phyloP scores from a whole-genome alignment of 2,797 vertebrate genomes.

The Percopsis omiscomaycus region DNA sequence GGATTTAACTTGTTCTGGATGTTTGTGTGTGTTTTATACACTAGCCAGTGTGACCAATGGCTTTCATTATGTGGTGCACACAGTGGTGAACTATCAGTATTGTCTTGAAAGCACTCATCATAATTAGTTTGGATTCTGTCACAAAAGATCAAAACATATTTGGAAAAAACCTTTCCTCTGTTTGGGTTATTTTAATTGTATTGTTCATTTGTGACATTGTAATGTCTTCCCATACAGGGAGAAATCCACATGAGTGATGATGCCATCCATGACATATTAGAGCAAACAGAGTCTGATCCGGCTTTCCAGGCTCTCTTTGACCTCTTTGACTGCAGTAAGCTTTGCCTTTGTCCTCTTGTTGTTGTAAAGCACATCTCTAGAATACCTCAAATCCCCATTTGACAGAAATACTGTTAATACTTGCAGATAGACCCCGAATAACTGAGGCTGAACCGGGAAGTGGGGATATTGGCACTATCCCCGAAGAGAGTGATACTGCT shows the following conservation, averaged over 20 bases:
- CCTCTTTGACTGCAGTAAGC: slow-evolving; percentile 92
- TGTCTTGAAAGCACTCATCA: too few species aligned
- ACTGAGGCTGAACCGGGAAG: slow-evolving; percentile 73
- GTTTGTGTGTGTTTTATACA: too few species aligned
- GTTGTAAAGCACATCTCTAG: neutral
- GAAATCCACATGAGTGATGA: slow-evolving; percentile 99
- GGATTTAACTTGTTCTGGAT: too few species aligned
- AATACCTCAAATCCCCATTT: neutral
- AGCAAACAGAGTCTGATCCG: slow-evolving; percentile 96
- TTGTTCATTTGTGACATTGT: neutral
- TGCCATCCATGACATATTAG: slow-evolving; percentile 95
- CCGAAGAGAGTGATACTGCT: slow-evolving; percentile 70
- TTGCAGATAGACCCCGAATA: slow-evolving; percentile 84
- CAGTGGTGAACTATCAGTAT: too few species aligned
- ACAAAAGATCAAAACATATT: too few species aligned
- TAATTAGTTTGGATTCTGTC: neutral
- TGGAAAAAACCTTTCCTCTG: too few species aligned
- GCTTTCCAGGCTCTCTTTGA: slow-evolving; percentile 98
- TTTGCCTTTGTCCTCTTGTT: slow-evolving; percentile 9
- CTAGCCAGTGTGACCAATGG: too few species aligned
- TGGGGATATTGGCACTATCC: slow-evolving; percentile 67
- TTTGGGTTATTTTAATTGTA: too few species aligned
- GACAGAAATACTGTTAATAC: slow-evolving; percentile 2
- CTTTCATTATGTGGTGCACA: too few species aligned
- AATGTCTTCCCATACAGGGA: slow-evolving; percentile 71